These are phyloP conservation scores for Cordilura impudica DNA, from an alignment of 2,888 invertebrate genomes.

Conservation along the genomic window DNA sequence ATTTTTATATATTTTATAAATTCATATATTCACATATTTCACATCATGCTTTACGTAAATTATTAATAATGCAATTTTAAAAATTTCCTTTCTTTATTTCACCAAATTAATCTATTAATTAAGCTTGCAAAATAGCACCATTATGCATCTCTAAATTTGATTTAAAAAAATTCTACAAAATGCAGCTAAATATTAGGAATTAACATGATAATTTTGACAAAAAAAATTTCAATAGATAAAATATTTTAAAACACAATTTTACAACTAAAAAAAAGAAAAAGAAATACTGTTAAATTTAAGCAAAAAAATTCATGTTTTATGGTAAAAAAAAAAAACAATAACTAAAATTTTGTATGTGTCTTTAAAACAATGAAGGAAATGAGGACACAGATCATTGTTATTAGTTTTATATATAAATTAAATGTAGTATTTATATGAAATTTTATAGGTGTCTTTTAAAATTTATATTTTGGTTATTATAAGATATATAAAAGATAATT, in stretches of 20 bases:
- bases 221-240: background rate
- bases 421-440: background rate
- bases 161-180: constrained; percentile 25
- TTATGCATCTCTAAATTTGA: constrained; percentile 77
- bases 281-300: background rate
- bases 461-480: constrained; percentile 7
- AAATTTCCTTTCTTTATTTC: constrained; percentile 19
- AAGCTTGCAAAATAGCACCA: constrained; percentile 79
- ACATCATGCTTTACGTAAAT: background rate
- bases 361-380: constrained; percentile 34
- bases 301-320: constrained; percentile 56
- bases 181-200: constrained; percentile 29
- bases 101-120: constrained; percentile 52
- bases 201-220: constrained; percentile 3
- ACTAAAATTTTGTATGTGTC: constrained; percentile 39
- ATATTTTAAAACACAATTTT: constrained; percentile 47
- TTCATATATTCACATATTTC: background rate
- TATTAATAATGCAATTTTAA: constrained; percentile 28
- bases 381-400: background rate
- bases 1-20: background rate
- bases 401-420: background rate
- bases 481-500: background rate
- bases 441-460: constrained; percentile 31
- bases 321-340: constrained; percentile 13
- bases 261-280: constrained; percentile 23